Evolutionary conservation across 2,888 invertebrate genomes (phyloP).

Genomic region (Diaperis boleti): DNA sequence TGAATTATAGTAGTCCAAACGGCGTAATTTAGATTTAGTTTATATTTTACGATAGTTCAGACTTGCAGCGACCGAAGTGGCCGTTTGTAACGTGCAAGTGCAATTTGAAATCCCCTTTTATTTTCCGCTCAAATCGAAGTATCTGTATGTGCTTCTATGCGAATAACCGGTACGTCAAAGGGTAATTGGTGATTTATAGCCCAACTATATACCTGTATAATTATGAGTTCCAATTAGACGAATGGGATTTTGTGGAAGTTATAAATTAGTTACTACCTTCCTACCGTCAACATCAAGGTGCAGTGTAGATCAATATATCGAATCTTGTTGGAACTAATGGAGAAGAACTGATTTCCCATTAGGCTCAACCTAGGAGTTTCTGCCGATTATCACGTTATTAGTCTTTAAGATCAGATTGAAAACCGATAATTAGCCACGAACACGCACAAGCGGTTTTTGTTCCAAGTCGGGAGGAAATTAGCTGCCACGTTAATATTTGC

Average conservation of each 20-base stretch:
- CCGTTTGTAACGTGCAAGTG: not conserved
- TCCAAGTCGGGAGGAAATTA: too few species aligned
- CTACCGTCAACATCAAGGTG: constrained; percentile 14
- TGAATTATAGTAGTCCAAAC: constrained; percentile 3
- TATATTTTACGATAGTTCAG: not conserved
- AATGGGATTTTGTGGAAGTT: constrained; percentile 37
- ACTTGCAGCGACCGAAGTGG: not conserved
- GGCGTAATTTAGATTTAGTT: not conserved
- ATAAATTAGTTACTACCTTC: constrained; percentile 32
- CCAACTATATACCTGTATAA: constrained; percentile 17
- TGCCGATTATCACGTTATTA: constrained; percentile 20
- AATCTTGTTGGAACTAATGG: constrained; percentile 26
- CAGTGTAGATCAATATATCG: constrained; percentile 29
- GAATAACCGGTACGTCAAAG: constrained; percentile 4
- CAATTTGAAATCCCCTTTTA: not conserved
- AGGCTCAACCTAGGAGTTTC: constrained; percentile 15
- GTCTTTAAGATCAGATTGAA: constrained; percentile 1
- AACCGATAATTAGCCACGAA: constrained; percentile 7
- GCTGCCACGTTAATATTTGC: too few species aligned
- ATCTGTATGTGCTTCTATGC: not conserved
- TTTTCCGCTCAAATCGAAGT: not conserved
- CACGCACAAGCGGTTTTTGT: not conserved
- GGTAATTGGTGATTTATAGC: constrained; percentile 33
- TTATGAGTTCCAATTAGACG: constrained; percentile 37
- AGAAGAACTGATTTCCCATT: constrained; percentile 27